phyloP scores from a whole-genome alignment of 1,140 invertebrate genomes.

The Papilio dardanus region DNA sequence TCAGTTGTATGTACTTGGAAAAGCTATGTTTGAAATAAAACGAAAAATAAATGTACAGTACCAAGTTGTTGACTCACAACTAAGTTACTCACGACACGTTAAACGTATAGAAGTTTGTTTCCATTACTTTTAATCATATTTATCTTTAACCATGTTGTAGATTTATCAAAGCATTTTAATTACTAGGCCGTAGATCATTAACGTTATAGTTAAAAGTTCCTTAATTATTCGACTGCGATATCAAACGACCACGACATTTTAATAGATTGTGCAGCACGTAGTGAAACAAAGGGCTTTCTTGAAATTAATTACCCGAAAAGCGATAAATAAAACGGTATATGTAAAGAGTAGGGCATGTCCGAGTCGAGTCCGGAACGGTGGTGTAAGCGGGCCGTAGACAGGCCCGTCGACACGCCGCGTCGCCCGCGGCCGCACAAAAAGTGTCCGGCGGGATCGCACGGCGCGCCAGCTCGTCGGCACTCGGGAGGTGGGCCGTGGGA shows the following conservation, averaged over 20 bases:
- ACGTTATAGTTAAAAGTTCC: neutral
- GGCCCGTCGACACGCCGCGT: slow-evolving; percentile 66
- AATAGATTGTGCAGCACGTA: neutral
- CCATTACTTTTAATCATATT: no score
- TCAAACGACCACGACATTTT: neutral
- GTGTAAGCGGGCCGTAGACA: slow-evolving; percentile 55
- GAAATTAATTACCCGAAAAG: slow-evolving; percentile 74
- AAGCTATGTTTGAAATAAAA: neutral
- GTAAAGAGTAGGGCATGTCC: slow-evolving; percentile 67
- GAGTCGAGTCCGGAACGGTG: slow-evolving; percentile 65
- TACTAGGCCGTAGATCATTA: neutral
- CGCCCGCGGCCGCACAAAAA: slow-evolving; percentile 65
- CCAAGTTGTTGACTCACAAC: neutral
- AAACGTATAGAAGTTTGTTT: neutral
- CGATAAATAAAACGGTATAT: slow-evolving; percentile 71
- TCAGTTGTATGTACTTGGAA: neutral
- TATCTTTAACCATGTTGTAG: neutral
- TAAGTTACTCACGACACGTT: neutral
- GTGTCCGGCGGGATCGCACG: slow-evolving; percentile 27
- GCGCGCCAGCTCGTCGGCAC: slow-evolving; percentile 1
- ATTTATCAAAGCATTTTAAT: neutral
- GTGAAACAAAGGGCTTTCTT: slow-evolving; percentile 56
- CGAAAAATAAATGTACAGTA: neutral
- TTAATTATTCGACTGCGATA: neutral
- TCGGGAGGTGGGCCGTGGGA: neutral